Base-by-base conservation (phyloP, 2,888 invertebrate genomes). In the Lutraria lutraria region DNA sequence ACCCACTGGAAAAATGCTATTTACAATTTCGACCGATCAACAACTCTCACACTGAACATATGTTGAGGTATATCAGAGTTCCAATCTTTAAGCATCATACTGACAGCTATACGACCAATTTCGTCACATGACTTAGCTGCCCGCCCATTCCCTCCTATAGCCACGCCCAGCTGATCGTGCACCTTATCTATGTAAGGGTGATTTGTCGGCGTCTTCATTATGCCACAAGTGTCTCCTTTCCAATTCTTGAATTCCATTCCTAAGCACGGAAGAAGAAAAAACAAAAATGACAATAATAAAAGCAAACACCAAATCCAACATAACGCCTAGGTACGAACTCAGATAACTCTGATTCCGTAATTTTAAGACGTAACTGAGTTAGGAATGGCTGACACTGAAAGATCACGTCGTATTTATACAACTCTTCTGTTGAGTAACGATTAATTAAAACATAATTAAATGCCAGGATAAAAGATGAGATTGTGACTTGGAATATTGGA, bases 81-180 rank as follows among this genome's bases (percentile, higher is more conserved):
- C 95, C 95, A 95, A 13, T 92, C 93, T n/a, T 89, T 92, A 29
- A 93, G 43, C 54, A 94, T 89, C 88, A 95, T 87, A 76, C 52
- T 72, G 25, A 93, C 94, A 12, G 94, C 95, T 1, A 95, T 89
- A 60, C 95, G 89, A 63, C 95, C 95, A 19, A 95, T 94, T 89
- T 95, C 95, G 81, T 95, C 95, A 34, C 94, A 93, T 0, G 94
- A 93, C 86, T 95, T 95, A 1, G 95, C 95, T 21, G 94, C 95
- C 63, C 89, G 90, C 0, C 95, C 95, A 86, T 94, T 94, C 25
- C 95, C 95, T 0, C 93, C 94, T 12, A 92, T 83, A 29, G 93
- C 92, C 56, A 94, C 92, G 15, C 93, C 93, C 34, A 94, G 87
- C 19, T 93, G 89, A 16, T 88, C 79, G 43, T 93, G 93, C 43